These are phyloP conservation scores for Pelosia muscerda DNA, from an alignment of 2,888 invertebrate species.

Conservation along the genomic window DNA sequence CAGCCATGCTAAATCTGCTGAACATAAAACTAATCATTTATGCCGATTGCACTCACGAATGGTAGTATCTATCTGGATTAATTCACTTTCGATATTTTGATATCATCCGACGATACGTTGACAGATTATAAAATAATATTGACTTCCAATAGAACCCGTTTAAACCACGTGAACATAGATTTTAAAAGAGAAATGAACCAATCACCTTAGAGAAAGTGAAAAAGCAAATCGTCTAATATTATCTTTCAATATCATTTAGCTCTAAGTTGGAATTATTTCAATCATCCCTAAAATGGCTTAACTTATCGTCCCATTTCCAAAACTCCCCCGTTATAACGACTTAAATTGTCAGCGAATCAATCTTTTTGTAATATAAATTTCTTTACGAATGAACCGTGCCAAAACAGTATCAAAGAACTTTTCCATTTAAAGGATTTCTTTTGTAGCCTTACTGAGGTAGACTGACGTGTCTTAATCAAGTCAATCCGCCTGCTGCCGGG, in stretches of 20 bases:
- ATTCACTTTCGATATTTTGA: too few relatives aligned
- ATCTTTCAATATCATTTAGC: not conserved
- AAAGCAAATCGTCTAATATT: too few relatives aligned
- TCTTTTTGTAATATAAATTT: slow-evolving; percentile 9
- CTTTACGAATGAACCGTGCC: not conserved
- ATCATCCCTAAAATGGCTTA: not conserved
- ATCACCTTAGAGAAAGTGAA: too few relatives aligned
- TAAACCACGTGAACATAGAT: too few relatives aligned
- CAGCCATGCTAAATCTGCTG: too few relatives aligned
- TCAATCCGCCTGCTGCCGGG: slow-evolving; percentile 38
- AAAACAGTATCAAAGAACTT: slow-evolving; percentile 15
- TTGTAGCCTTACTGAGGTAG: slow-evolving; percentile 34
- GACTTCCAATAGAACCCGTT: too few relatives aligned
- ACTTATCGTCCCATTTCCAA: not conserved
- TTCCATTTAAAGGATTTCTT: slow-evolving; percentile 30
- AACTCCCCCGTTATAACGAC: not conserved
- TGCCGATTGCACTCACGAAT: too few relatives aligned
- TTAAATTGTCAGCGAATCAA: not conserved
- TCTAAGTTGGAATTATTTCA: not conserved
- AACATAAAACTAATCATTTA: too few relatives aligned
- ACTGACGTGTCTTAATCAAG: slow-evolving; percentile 52
- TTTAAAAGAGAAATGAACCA: too few relatives aligned
- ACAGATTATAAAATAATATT: too few relatives aligned
- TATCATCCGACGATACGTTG: too few relatives aligned
- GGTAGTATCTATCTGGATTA: too few relatives aligned